Base-by-base conservation (phyloP, 1,140 invertebrate species). In the Drosophila ananassae region DNA sequence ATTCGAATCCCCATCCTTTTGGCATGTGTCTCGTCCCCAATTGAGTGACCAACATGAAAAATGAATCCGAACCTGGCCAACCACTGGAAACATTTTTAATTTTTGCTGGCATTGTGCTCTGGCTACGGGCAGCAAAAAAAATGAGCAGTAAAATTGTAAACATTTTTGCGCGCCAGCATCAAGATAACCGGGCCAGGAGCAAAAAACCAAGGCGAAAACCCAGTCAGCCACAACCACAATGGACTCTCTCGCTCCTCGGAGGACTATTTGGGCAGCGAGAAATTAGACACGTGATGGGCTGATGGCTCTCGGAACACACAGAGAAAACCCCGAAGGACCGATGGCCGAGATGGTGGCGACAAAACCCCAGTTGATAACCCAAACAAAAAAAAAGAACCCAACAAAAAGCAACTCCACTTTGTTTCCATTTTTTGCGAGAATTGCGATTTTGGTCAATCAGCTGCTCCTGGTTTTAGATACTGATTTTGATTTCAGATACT, bases 31-130 rank as follows among this genome's bases (percentile, higher is more conserved):
- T 73, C 74, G 74, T 24, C 55, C 68, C 80, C 83, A 89, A 89
- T 89, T 89, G 83, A 89, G 83, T 89, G 83, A 79, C 83, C 83
- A 89, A 79, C 64, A 82, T 89, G 84, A 89, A 83, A 79, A 89
- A 89, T 83, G 84, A 89, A 89, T 72, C 79, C 47, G 54, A 30
- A 25, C 46, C 63, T 63, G 56, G 77, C 53, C 61, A 73, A 57
- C 62, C 54, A 77, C 58, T 75, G 72, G 72, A 69, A 71, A 61
- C 64, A 73, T 83, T 89, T 83, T 87, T 89, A 89, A 89, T 89
- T 84, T 37, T 84, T 57, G 67, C 73, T 63, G 53, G 56, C 77
- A 77, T 84, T 89, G 79, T 87, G 75, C 61, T 50, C 39, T 50
- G 48, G 39, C 22, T 21, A 63, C 25, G 51, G 22, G 25, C 25